Evolutionary conservation across 2,797 vertebrate genomes (phyloP).

Genomic region (Rhabdophis nuchalis): DNA sequence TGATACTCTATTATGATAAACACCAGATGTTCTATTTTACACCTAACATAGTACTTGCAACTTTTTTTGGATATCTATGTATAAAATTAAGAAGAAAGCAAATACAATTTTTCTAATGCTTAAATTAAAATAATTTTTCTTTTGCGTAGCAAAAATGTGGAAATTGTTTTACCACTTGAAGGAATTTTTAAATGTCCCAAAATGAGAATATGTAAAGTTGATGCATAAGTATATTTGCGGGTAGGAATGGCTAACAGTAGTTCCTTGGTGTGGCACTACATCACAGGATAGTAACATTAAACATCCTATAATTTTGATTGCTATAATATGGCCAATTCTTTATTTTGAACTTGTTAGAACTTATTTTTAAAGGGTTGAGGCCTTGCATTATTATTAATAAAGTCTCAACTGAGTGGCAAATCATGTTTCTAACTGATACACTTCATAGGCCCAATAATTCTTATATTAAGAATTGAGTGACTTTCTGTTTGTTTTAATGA

Average conservation of each 20-base stretch:
- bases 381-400: neutral
- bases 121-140: neutral
- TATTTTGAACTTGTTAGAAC: neutral
- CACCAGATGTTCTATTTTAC: rapidly evolving
- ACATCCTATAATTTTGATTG: neutral
- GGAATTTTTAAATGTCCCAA: neutral
- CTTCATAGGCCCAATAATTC: neutral
- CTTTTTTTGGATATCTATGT: neutral
- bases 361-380: neutral
- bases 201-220: neutral
- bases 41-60: constrained; percentile 8
- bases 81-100: neutral
- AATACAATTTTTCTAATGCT: neutral
- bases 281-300: neutral
- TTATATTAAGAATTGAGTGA: neutral
- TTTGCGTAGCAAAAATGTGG: neutral
- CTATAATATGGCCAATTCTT: neutral
- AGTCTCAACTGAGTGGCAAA: neutral
- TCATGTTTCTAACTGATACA: neutral
- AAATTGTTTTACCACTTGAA: neutral
- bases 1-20: constrained; percentile 1
- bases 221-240: neutral
- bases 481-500: neutral
- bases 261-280: neutral
- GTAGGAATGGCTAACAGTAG: neutral